Base-by-base conservation (phyloP, 2,113 vertebrate species). In the Thunnus maccoyii region DNA sequence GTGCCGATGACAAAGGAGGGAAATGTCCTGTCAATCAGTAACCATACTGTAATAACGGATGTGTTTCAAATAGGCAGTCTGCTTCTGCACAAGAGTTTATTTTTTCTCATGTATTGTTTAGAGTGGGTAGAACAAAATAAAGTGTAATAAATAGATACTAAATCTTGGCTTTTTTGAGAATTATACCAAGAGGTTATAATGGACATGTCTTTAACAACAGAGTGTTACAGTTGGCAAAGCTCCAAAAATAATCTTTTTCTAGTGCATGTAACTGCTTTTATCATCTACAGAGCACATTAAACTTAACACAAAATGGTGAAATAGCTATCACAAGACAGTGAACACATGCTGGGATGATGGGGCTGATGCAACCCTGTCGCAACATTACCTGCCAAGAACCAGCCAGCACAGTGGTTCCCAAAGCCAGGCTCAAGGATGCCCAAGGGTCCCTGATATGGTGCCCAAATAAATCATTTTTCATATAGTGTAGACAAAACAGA, bases 21-120 rank as follows among this genome's bases (percentile, higher is more conserved):
- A 80, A 80, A 81, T 0, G 3, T 22, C 57, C 61, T 66, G 87
- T 91, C 51, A 87, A 93, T 93, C 63, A 93, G 86, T 93, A 91
- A 93, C 91, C 5, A 32, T 17, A n/a, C 3, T 44, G 56, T 57
- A 68, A 89, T 48, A 58, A 73, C 25, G n/a, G 27, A 68, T 64
- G 56, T 20, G 30, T 11, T 41, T 41, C 9, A 41, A 36, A 54
- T 4, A 58, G 14, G 30, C 20, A 1, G 61, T 14, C 25, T 41
- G 36, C 1, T 41, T 41, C 9, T 30, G 1, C 2, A 30, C 0
- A 30, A 30, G 27, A 30, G 27, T 30, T 30, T 30, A 30, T 41
- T 41, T 41, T 41, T 41, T 41, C 27, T 41, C 36, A 8, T 36
- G 7, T 36, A 36, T 41, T 46, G 3, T 48, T 58, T 1, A 48